Evolutionary conservation across 2,797 vertebrate genomes (phyloP).

Genomic region (Taeniopygia guttata): DNA sequence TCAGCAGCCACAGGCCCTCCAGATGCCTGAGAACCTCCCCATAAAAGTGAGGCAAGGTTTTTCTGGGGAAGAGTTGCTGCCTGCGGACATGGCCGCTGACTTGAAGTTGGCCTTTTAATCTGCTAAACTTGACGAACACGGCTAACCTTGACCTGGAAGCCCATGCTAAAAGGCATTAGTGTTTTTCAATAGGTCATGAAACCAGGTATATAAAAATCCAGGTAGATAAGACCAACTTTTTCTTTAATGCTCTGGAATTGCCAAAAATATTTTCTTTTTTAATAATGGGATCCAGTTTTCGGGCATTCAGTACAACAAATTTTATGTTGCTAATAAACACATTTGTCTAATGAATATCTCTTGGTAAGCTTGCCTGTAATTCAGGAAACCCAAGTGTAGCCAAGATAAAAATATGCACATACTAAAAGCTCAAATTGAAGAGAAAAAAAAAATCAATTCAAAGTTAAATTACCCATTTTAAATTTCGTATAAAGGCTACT

Average conservation of each 20-base stretch:
- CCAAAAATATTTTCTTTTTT: neutral
- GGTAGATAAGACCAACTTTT: neutral
- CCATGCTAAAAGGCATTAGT: neutral
- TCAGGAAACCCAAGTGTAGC: neutral
- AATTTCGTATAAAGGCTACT: constrained; percentile 53
- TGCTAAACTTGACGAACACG: neutral
- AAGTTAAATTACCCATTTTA: constrained; percentile 62
- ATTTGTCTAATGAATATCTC: constrained; percentile 29
- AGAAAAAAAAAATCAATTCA: constrained; percentile 40
- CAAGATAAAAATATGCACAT: constrained; percentile 37
- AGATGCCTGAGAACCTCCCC: neutral
- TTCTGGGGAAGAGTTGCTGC: neutral
- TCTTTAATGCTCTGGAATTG: neutral
- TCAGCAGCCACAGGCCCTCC: neutral
- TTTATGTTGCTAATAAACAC: constrained; percentile 46
- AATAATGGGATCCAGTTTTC: neutral
- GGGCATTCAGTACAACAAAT: neutral
- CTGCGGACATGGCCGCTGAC: neutral
- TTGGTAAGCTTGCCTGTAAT: constrained; percentile 24
- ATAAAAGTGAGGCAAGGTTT: rapidly evolving
- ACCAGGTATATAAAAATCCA: neutral
- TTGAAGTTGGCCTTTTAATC: neutral
- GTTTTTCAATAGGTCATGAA: neutral
- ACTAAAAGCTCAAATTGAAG: constrained; percentile 31
- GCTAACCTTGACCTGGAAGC: neutral